phyloP scores from a whole-genome alignment of 1,140 invertebrate species.

The Centruroides vittatus region DNA sequence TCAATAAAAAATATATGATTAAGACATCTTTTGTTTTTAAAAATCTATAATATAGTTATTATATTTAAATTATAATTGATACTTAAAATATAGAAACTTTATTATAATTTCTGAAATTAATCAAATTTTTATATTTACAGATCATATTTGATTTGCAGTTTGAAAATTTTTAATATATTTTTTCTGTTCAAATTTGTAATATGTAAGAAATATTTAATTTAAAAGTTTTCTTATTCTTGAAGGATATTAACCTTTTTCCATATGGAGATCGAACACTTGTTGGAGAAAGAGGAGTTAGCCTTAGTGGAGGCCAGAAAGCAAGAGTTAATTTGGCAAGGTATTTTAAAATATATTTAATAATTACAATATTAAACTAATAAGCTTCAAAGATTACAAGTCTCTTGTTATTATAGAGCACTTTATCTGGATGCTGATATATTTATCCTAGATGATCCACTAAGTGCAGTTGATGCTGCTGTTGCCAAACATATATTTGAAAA shows the following conservation, averaged over 20 bases:
- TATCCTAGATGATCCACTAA: conserved; percentile 36
- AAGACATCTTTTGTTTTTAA: too few relatives aligned
- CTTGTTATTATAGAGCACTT: conserved; percentile 25
- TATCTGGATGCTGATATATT: conserved; percentile 35
- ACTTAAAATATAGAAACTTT: too few relatives aligned
- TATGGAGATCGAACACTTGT: conserved; percentile 74
- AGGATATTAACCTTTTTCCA: conserved; percentile 60
- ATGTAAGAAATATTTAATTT: neutral
- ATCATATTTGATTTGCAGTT: too few relatives aligned
- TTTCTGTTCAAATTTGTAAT: neutral
- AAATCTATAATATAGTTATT: too few relatives aligned
- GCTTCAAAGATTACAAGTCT: too few relatives aligned
- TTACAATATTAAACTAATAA: too few relatives aligned
- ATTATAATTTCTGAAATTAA: too few relatives aligned
- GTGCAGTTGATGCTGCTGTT: conserved; percentile 31
- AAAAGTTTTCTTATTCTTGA: neutral
- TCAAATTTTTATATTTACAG: too few relatives aligned
- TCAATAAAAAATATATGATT: too few relatives aligned
- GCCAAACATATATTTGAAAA: conserved; percentile 37
- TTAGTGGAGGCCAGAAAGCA: conserved; percentile 82
- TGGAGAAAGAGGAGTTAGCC: conserved; percentile 65
- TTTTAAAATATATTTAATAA: too few relatives aligned
- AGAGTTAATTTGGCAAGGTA: conserved; percentile 71
- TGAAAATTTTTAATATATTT: too few relatives aligned
- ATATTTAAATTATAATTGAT: too few relatives aligned